phyloP scores from a whole-genome alignment of 2,888 invertebrate genomes.

The Polydrusus cervinus region DNA sequence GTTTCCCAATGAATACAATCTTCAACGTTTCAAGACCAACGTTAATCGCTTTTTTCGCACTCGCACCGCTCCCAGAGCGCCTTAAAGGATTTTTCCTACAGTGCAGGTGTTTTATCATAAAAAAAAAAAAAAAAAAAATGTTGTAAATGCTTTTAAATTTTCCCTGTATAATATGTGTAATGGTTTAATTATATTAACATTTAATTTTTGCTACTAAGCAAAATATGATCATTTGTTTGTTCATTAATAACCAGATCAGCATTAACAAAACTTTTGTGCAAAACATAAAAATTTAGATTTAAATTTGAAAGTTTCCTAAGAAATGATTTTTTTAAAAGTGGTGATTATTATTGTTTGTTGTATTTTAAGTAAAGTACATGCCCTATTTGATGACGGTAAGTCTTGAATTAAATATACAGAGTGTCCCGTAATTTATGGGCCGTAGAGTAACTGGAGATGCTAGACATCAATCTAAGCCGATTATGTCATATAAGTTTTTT shows the following conservation, averaged over 20 bases:
- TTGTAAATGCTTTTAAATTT: no score
- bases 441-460: no score
- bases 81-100: no score
- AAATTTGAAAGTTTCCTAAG: neutral
- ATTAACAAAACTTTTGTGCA: neutral
- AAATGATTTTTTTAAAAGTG: conserved; percentile 10
- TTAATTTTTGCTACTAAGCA: neutral
- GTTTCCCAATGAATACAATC: no score
- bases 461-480: no score
- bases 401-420: neutral
- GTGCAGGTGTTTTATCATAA: no score
- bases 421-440: no score
- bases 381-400: conserved; percentile 41
- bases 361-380: neutral
- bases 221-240: neutral
- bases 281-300: neutral
- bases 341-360: neutral
- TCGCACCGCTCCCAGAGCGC: no score
- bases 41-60: no score
- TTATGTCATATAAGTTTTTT: no score
- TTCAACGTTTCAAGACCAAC: no score
- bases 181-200: neutral
- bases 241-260: neutral
- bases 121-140: no score
- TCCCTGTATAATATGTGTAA: neutral